Conservation (phyloP, 2,888 invertebrate species). For the Cheilosia vernalis region DNA sequence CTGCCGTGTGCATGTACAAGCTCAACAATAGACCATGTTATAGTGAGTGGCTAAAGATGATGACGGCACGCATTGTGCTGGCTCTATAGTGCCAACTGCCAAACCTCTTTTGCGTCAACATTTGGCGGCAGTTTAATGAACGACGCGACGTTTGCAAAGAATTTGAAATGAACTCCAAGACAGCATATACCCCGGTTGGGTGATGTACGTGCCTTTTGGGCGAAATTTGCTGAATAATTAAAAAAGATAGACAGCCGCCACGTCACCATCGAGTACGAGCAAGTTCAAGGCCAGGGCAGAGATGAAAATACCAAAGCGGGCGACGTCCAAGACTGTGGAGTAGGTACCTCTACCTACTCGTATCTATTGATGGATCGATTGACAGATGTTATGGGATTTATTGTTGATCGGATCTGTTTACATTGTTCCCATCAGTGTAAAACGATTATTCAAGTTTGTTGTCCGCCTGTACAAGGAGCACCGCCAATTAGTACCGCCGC, state of each 20-base stretch:
- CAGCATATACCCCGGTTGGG: constrained; percentile 13
- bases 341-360: too few species aligned
- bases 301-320: constrained; percentile 3
- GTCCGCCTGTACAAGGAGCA: constrained; percentile 13
- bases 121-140: constrained; percentile 51
- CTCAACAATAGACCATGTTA: constrained; percentile 51
- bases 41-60: constrained; percentile 34
- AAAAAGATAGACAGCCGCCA: constrained; percentile 5
- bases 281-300: constrained; percentile 57
- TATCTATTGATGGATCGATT: constrained; percentile 55
- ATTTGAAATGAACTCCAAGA: constrained; percentile 58
- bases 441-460: constrained; percentile 40
- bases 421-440: constrained; percentile 6
- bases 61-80: constrained; percentile 64
- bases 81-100: constrained; percentile 40
- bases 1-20: neutral
- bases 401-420: constrained; percentile 38
- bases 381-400: constrained; percentile 50
- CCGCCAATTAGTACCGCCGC: constrained; percentile 22
- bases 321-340: neutral
- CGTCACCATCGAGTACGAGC: constrained; percentile 25
- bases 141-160: constrained; percentile 45
- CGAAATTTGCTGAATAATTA: constrained; percentile 52
- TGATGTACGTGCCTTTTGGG: constrained; percentile 28
- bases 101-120: constrained; percentile 47